Evolutionary conservation across 2,888 invertebrate genomes (phyloP), one percentile per base, ranked within the genome.

Genomic region (Troglohyphantes excavatus): DNA sequence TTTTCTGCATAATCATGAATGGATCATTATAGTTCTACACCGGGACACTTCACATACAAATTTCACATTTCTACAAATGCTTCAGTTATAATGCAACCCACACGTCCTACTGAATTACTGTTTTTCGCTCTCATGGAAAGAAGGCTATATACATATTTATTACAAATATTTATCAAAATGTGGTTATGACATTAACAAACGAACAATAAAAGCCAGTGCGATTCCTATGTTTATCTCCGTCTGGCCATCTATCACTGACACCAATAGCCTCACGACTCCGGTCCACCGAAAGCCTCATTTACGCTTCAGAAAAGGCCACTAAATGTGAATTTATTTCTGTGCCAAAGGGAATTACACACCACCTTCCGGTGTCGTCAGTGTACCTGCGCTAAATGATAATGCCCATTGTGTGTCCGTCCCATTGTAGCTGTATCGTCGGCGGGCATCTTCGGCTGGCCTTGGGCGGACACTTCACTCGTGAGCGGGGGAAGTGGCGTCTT

Each of bases 361-460:
- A 11, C 46, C 59, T 53, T 82, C 82, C 82, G 70, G 82, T 53
- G 67, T 78, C 78, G 39, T 65, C 81, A 68, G 26, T n/a, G 53
- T 81, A 67, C 67, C 81, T 70, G 63, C 53, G 59, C 75, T 33
- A 75, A 61, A 78, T 65, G 65, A 78, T 78, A 75, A 61, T 63
- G 65, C 43, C 78, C 65, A 65, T 78, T 78, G 78, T 65, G 39
- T 43, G 59, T 63, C 26, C 43, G 13, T 13, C 17, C 21, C 63
- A 63, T 53, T 61, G 68, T 83, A 83, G 83, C 61, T 33, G 82
- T 82, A 72, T 82, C 75, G 53, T 43, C 39, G n/a, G 5, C 11
- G 72, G 17, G 27, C 29, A 75, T 79, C 75, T 82, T 59, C n/a
- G 27, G 29, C 26, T 89, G 88, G 59, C 88, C 88, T 89, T 89